Percentiles rank a stretch among this genome's conserved stretches.
phyloP scores from a whole-genome alignment of 2,113 vertebrate genomes.

The Salvator merianae region DNA sequence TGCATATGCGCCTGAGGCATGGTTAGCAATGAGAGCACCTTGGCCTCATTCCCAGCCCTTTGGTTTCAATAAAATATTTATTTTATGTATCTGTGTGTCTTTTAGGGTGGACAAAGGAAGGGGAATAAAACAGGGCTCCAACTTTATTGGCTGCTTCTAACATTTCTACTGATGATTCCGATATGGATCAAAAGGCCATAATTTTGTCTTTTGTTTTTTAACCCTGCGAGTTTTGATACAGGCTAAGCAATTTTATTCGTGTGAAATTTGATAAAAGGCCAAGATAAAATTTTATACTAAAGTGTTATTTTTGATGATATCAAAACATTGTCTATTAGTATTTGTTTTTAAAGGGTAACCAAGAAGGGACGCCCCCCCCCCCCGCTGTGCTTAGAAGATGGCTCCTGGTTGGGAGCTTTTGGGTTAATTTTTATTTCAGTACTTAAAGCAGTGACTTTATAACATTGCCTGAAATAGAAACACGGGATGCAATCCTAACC shows the following conservation, averaged over 20 bases:
- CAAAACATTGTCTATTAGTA: constrained; percentile 69
- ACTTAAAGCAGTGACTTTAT: constrained; percentile 64
- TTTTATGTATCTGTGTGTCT: neutral
- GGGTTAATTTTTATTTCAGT: constrained; percentile 62
- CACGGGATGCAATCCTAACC: constrained; percentile 1
- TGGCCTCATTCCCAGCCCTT: constrained; percentile 53
- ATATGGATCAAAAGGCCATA: constrained; percentile 65
- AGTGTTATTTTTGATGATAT: constrained; percentile 81
- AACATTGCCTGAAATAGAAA: constrained; percentile 70
- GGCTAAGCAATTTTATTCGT: constrained; percentile 75
- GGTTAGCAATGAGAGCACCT: constrained; percentile 58
- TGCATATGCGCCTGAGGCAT: constrained; percentile 63
- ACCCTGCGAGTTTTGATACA: constrained; percentile 72
- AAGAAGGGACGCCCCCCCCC: constrained; percentile 53
- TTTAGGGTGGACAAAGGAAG: constrained; percentile 29
- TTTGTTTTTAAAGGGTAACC: constrained; percentile 68
- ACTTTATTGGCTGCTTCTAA: constrained; percentile 68
- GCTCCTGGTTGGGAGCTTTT: constrained; percentile 62
- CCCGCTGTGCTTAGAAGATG: constrained; percentile 52
- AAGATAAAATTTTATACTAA: constrained; percentile 80
- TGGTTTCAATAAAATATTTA: constrained; percentile 67
- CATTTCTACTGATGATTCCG: constrained; percentile 65
- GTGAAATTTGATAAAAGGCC: constrained; percentile 77
- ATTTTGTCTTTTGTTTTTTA: constrained; percentile 56
- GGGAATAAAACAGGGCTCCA: constrained; percentile 62